These are phyloP conservation scores for Proterorhinus semilunaris DNA, from an alignment of 2,113 vertebrate species.

Conservation along the genomic window DNA sequence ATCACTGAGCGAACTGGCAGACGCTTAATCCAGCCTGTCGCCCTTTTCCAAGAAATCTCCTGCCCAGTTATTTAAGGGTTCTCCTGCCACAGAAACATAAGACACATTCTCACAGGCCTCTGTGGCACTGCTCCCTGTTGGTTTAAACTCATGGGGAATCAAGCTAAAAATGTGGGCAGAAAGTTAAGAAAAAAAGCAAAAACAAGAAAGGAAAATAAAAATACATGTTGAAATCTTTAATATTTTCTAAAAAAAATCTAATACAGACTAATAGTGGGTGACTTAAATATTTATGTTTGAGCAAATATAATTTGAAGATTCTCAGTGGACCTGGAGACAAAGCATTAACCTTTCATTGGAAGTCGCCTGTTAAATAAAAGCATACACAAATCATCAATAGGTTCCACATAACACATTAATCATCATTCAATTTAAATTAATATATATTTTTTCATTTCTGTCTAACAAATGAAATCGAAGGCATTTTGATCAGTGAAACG, in stretches of 20 bases:
- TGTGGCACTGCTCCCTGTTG: conserved; percentile 24
- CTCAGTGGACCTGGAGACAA: not conserved
- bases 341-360: not conserved
- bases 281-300: conserved; percentile 49
- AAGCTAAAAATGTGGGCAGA: not conserved
- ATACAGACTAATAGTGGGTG: conserved; percentile 49
- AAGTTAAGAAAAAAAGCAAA: not conserved
- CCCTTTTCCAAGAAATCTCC: conserved; percentile 34
- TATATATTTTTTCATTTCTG: conserved; percentile 46
- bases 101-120: conserved; percentile 26
- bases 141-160: conserved; percentile 32
- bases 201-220: conserved; percentile 20
- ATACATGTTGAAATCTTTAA: conserved; percentile 48
- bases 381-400: not conserved
- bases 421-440: conserved; percentile 55
- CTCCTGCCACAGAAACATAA: conserved; percentile 46
- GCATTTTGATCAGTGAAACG: conserved; percentile 25
- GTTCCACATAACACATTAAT: conserved; percentile 12
- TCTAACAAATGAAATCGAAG: conserved; percentile 28
- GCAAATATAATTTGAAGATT: conserved; percentile 26
- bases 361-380: not conserved
- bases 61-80: conserved; percentile 13
- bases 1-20: conserved; percentile 38
- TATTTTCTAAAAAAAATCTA: conserved; percentile 39
- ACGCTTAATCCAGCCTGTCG: conserved; percentile 39